A percentile compares a stretch with the other conserved stretches of the same genome.
Conservation (phyloP, 2,888 invertebrate species). For the Sycophila texana region DNA sequence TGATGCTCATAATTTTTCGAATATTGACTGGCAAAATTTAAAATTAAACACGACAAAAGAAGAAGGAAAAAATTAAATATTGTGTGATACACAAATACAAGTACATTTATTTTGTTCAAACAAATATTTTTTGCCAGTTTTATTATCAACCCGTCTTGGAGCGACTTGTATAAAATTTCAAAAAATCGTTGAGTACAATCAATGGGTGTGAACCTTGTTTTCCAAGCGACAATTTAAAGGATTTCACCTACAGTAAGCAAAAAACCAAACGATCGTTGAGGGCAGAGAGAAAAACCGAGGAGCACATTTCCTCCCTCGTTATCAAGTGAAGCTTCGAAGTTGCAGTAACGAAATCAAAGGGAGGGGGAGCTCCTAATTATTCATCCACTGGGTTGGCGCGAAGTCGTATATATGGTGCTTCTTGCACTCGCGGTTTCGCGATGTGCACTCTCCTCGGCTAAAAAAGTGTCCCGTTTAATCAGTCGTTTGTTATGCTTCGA, state of each 20-base stretch:
- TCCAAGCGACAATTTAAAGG: background rate
- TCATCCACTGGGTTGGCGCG: slow-evolving; percentile 31
- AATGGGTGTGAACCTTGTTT: slow-evolving; percentile 42
- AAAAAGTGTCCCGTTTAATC: too few species aligned
- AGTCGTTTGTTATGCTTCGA: too few species aligned
- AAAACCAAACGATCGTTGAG: background rate
- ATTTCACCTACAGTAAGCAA: background rate
- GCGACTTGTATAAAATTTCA: background rate
- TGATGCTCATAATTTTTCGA: background rate
- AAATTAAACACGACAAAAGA: slow-evolving; percentile 10
- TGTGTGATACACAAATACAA: slow-evolving; percentile 34
- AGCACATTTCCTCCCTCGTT: slow-evolving; percentile 24
- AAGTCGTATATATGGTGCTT: slow-evolving; percentile 24
- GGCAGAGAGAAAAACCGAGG: background rate
- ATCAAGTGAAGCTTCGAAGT: slow-evolving; percentile 35
- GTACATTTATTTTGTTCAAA: slow-evolving; percentile 30
- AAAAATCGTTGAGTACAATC: slow-evolving; percentile 35
- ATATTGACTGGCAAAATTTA: slow-evolving; percentile 5
- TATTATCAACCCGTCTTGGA: too few species aligned
- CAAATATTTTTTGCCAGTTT: background rate
- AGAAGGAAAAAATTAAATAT: background rate
- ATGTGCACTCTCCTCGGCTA: too few species aligned
- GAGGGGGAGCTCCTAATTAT: slow-evolving; percentile 36
- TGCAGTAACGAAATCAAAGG: slow-evolving; percentile 39
- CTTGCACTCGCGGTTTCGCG: background rate